Evolutionary conservation across 2,797 vertebrate genomes (phyloP), one percentile per base, ranked within the genome.

Genomic region (Sylvia borin): DNA sequence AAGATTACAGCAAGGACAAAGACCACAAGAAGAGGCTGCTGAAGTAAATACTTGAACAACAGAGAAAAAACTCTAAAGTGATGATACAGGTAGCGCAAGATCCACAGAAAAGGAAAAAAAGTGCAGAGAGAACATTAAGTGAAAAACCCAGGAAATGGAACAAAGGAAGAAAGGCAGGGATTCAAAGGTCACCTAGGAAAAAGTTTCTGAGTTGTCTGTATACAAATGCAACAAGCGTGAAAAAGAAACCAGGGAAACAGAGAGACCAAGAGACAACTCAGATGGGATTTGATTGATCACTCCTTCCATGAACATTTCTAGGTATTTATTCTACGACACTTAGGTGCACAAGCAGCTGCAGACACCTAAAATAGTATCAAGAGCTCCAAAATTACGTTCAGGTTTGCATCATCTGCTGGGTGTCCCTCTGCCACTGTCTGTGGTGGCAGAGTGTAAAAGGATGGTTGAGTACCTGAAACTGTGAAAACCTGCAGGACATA

Each of bases 161-260:
- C 91, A 96, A 96, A 97, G 72, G 83, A 96, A 97, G 77, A 94
- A 96, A 89, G 75, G 42, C 85, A 94, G 90, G 95, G 88, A 92
- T 96, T 95, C 90, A 96, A 88, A 96, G 92, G 95, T 97, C 92
- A 92, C 88, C 87, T 79, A 79, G 72, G 90, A 95, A 96, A 95
- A 96, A 96, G 94, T 95, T 96, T 96, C 90, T 90, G 66, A 97
- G 95, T 87, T 94, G 57, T 82, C 94, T 94, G 90, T 96, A 97
- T 92, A 97, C 95, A 96, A 96, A 93, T 96, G 90, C 13, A n/a
- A 92, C 92, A 81, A 94, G 67, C 2, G 0, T 62, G 90, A 96
- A 88, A 96, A 96, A 95, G 74, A 81, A 89, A 78, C 36, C 51
- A 55, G 53, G 80, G 65, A 91, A 96, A 90, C 61, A 83, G 75